These are phyloP conservation scores for Periophthalmus modestus DNA, from an alignment of 2,113 vertebrate genomes.

Conservation along the genomic window DNA sequence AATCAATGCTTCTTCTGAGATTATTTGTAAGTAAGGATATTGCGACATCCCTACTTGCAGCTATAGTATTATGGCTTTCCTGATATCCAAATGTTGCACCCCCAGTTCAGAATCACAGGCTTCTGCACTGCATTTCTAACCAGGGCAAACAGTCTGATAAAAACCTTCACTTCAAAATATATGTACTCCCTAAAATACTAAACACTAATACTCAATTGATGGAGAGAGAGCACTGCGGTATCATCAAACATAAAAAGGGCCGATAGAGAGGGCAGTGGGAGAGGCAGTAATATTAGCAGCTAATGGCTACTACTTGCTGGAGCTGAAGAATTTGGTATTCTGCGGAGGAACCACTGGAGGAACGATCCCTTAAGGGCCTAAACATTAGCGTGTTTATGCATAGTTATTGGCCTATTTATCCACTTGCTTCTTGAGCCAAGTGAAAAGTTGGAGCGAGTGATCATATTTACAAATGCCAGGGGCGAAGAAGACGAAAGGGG, in stretches of 20 bases:
- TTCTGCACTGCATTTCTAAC: too few relatives aligned
- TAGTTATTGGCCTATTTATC: constrained; percentile 65
- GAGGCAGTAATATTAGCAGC: constrained; percentile 13
- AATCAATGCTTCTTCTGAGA: too few relatives aligned
- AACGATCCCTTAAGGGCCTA: constrained; percentile 55
- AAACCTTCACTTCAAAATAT: neutral
- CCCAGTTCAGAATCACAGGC: too few relatives aligned
- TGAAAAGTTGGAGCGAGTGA: constrained; percentile 42
- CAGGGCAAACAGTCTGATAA: too few relatives aligned
- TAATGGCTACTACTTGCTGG: constrained; percentile 40
- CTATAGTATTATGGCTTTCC: too few relatives aligned
- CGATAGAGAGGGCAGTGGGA: constrained; percentile 12
- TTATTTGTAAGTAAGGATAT: too few relatives aligned
- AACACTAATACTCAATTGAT: constrained; percentile 9
- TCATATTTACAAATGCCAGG: constrained; percentile 27
- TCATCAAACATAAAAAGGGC: constrained; percentile 37
- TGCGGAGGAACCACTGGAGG: constrained; percentile 24
- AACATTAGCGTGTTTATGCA: constrained; percentile 70
- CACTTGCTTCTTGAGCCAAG: constrained; percentile 58
- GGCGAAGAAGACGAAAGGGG: constrained; percentile 14
- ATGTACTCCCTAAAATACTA: neutral
- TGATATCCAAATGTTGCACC: too few relatives aligned
- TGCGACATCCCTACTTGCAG: too few relatives aligned
- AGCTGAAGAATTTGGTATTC: constrained; percentile 53
- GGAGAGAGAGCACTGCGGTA: constrained; percentile 4